These are phyloP conservation scores for Dorcus parallelipipedus DNA, from an alignment of 2,888 invertebrate genomes.

Conservation along the genomic window DNA sequence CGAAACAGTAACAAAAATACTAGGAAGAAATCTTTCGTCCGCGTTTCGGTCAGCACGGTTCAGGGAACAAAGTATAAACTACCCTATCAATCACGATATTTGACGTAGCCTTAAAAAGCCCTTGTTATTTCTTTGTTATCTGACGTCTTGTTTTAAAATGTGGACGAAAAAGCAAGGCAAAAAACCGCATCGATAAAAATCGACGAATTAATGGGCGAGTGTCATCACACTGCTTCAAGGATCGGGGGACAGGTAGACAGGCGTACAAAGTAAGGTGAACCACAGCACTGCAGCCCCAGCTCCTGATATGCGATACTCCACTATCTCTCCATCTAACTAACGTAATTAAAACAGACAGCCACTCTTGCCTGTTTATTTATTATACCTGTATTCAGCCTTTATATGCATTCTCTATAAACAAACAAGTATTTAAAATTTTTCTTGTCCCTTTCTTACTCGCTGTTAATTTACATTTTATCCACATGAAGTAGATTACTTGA, in stretches of 20 bases:
- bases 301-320: slow-evolving; percentile 40
- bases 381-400: slow-evolving; percentile 34
- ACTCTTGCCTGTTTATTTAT: slow-evolving; percentile 43
- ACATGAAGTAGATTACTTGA: slow-evolving; percentile 12
- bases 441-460: neutral
- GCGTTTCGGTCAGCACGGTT: too few species aligned
- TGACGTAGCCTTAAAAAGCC: too few species aligned
- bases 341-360: slow-evolving; percentile 48
- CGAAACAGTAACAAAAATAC: too few species aligned
- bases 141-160: neutral
- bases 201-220: slow-evolving; percentile 26
- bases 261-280: slow-evolving; percentile 10
- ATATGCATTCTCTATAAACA: slow-evolving; percentile 33
- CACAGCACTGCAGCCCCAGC: slow-evolving; percentile 10
- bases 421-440: slow-evolving; percentile 26
- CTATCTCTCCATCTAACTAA: slow-evolving; percentile 46
- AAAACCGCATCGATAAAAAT: slow-evolving; percentile 18
- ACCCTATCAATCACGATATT: too few species aligned
- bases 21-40: too few species aligned
- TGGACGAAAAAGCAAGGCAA: slow-evolving; percentile 7
- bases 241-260: slow-evolving; percentile 22
- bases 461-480: slow-evolving; percentile 6
- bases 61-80: too few species aligned
- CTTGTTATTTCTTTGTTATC: too few species aligned
- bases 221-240: slow-evolving; percentile 28